Evolutionary conservation across 2,797 vertebrate genomes (phyloP).

Genomic region (Caiman crocodilus): DNA sequence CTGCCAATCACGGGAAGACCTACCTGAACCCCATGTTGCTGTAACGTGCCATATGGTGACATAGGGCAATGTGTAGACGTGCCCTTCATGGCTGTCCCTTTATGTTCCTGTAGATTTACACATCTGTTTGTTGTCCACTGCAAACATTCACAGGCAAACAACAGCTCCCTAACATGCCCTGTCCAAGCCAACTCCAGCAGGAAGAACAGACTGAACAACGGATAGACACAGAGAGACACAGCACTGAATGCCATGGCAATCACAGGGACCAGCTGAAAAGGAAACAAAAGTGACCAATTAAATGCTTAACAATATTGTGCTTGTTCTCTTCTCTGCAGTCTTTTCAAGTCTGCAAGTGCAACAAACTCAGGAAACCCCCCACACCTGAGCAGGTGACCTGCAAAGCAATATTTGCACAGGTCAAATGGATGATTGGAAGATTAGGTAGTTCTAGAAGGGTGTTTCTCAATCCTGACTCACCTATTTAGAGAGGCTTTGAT

Average conservation of each 20-base stretch:
- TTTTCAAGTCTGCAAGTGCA: neutral
- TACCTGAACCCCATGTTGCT: no score
- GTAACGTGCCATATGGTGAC: no score
- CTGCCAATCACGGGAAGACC: no score
- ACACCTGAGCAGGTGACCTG: neutral
- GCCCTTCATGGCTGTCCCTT: rapidly evolving
- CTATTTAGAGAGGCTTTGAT: neutral
- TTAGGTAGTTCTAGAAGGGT: neutral
- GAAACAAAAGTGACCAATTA: neutral
- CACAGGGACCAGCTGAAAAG: rapidly evolving
- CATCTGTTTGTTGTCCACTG: neutral
- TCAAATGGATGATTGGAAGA: neutral
- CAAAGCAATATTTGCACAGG: rapidly evolving
- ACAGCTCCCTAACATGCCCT: neutral
- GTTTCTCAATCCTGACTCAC: neutral
- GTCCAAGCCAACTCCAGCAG: rapidly evolving
- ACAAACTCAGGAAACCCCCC: neutral
- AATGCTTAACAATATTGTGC: rapidly evolving
- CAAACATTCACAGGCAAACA: neutral
- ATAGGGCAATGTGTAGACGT: no score
- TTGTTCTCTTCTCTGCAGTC: rapidly evolving
- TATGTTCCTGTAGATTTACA: neutral
- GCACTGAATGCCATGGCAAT: neutral
- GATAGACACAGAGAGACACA: neutral
- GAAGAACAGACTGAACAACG: rapidly evolving